phyloP scores from a whole-genome alignment of 2,797 vertebrate genomes.

The Hoplostethus atlanticus region DNA sequence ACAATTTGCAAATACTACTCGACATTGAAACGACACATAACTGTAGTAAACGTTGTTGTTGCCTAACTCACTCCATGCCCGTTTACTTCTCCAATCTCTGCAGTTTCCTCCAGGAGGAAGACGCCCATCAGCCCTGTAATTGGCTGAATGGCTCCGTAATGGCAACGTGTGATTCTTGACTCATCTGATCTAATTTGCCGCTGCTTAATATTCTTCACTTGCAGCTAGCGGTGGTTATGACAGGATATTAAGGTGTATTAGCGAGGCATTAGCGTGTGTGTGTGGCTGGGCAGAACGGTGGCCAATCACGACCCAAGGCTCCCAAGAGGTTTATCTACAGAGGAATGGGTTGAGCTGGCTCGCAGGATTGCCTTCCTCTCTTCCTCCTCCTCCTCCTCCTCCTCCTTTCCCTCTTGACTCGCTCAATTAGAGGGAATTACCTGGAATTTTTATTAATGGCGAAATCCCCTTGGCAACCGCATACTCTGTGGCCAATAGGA shows the following conservation, averaged over 20 bases:
- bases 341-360: constrained; percentile 1
- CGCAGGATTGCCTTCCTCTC: not conserved
- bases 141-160: constrained; percentile 7
- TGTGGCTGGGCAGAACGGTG: not conserved
- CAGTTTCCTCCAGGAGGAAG: constrained; percentile 9
- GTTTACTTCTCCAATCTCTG: not conserved
- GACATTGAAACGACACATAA: too few relatives aligned
- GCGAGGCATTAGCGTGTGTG: not conserved
- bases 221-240: constrained; percentile 11
- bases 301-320: not conserved
- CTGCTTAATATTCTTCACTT: constrained; percentile 34
- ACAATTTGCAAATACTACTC: not conserved
- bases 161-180: constrained; percentile 18
- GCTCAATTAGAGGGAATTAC: constrained; percentile 36
- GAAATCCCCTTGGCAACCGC: constrained; percentile 47
- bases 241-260: constrained; percentile 18
- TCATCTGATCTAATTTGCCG: constrained; percentile 17
- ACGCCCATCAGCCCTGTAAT: not conserved
- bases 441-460: constrained; percentile 24
- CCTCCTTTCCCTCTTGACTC: constrained; percentile 11
- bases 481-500: constrained; percentile 1
- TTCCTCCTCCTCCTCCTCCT: not conserved
- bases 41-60: too few relatives aligned
- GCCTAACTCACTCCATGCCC: not conserved
- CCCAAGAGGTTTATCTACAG: not conserved